Conservation (phyloP, 1,140 invertebrate species). For the Cotesia vestalis region DNA sequence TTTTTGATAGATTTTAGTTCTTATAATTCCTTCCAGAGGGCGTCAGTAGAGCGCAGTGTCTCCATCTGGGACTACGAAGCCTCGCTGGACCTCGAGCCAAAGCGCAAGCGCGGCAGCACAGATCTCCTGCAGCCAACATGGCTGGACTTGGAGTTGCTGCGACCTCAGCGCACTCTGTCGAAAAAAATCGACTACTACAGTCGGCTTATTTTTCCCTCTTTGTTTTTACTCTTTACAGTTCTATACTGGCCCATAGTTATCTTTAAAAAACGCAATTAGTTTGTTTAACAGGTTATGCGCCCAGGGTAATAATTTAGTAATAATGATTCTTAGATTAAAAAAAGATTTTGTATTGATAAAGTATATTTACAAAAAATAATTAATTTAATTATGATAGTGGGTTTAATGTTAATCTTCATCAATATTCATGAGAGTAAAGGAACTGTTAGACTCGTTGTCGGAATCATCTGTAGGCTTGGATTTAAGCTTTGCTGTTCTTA, state of each 20-base stretch:
- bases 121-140: constrained; percentile 55
- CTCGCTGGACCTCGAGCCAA: constrained; percentile 41
- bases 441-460: constrained; percentile 60
- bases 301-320: too few species aligned
- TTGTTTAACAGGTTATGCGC: too few species aligned
- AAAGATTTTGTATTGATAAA: too few species aligned
- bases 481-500: constrained; percentile 66
- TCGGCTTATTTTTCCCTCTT: constrained; percentile 76
- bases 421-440: constrained; percentile 44
- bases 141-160: constrained; percentile 52
- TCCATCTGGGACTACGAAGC: constrained; percentile 70
- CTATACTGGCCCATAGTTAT: constrained; percentile 80
- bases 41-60: constrained; percentile 70
- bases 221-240: constrained; percentile 78
- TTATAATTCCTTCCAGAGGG: constrained; percentile 63
- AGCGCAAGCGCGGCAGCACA: constrained; percentile 51
- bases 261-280: constrained; percentile 65
- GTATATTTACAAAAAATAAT: too few species aligned
- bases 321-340: too few species aligned
- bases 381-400: background rate
- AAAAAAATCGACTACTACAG: constrained; percentile 58
- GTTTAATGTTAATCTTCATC: constrained; percentile 21
- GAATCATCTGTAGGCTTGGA: constrained; percentile 36
- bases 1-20: background rate
- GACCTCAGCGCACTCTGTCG: constrained; percentile 46